Evolutionary conservation across 2,888 invertebrate genomes (phyloP).

Genomic region (Lycocerus yunnanus): DNA sequence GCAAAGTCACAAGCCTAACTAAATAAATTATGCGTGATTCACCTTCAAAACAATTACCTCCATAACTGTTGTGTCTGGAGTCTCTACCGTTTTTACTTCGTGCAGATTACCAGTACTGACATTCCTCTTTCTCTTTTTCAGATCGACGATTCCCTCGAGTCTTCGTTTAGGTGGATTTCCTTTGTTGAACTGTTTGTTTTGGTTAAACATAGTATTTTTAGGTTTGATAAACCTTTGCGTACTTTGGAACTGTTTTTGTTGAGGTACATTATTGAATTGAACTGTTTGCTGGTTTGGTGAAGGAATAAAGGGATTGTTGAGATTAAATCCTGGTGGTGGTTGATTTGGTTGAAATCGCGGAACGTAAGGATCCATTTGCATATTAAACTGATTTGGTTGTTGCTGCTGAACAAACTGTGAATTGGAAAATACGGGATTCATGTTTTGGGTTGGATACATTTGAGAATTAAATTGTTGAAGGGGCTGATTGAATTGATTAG

Average conservation of each 20-base stretch:
- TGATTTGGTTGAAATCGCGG: neutral
- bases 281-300: conserved; percentile 13
- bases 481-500: conserved; percentile 14
- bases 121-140: conserved; percentile 33
- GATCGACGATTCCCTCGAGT: conserved; percentile 21
- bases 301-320: neutral
- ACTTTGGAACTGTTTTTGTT: neutral
- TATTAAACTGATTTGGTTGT: conserved; percentile 8
- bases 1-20: too few species aligned
- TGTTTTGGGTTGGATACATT: neutral
- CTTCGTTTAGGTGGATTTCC: conserved; percentile 26
- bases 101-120: conserved; percentile 37
- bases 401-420: conserved; percentile 2
- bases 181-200: neutral
- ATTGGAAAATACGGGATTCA: neutral
- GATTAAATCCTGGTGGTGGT: neutral
- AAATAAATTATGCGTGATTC: too few species aligned
- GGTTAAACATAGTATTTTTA: conserved; percentile 3
- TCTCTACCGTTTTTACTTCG: conserved; percentile 37
- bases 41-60: too few species aligned
- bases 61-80: conserved; percentile 27
- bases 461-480: conserved; percentile 1
- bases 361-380: neutral
- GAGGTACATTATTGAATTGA: conserved; percentile 1
- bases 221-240: conserved; percentile 2